phyloP scores from a whole-genome alignment of 2,113 vertebrate genomes.

The Euleptes europaea region DNA sequence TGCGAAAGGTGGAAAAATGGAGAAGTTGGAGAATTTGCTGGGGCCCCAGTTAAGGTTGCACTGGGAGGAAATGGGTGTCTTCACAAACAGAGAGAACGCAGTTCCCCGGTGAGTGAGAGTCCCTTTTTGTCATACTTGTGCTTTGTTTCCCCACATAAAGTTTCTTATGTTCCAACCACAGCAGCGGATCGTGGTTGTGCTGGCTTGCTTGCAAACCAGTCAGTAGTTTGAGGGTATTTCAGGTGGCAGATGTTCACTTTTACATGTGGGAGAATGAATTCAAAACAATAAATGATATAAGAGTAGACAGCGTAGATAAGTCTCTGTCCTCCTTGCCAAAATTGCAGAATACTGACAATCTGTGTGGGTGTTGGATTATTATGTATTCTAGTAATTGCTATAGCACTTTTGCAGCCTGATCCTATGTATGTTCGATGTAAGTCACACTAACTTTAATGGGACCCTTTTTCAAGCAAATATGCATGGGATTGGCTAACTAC shows the following conservation, averaged over 20 bases:
- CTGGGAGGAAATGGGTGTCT: constrained; percentile 80
- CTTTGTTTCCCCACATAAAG: not conserved
- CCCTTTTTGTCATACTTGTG: not conserved
- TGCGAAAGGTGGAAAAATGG: constrained; percentile 79
- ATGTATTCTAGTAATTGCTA: not conserved
- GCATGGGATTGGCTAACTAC: not conserved
- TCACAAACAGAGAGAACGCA: constrained; percentile 68
- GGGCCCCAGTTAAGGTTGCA: constrained; percentile 77
- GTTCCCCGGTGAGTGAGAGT: constrained; percentile 74
- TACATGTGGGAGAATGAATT: not conserved
- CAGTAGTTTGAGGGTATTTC: not conserved
- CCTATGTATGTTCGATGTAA: not conserved
- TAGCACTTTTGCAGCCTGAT: not conserved
- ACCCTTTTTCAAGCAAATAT: not conserved
- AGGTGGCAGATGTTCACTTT: not conserved
- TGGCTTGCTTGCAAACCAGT: not conserved
- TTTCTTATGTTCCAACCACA: not conserved
- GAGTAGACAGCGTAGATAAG: not conserved
- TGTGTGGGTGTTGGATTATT: not conserved
- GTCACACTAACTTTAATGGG: not conserved
- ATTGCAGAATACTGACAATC: no score
- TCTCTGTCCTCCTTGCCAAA: no score
- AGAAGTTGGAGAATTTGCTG: constrained; percentile 77
- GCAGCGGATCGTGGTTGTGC: not conserved
- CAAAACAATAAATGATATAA: not conserved